A percentile compares a stretch with the other conserved stretches of the same genome.
Evolutionary conservation across 1,140 invertebrate genomes (phyloP).

Genomic region (Xylocopa sonorina): DNA sequence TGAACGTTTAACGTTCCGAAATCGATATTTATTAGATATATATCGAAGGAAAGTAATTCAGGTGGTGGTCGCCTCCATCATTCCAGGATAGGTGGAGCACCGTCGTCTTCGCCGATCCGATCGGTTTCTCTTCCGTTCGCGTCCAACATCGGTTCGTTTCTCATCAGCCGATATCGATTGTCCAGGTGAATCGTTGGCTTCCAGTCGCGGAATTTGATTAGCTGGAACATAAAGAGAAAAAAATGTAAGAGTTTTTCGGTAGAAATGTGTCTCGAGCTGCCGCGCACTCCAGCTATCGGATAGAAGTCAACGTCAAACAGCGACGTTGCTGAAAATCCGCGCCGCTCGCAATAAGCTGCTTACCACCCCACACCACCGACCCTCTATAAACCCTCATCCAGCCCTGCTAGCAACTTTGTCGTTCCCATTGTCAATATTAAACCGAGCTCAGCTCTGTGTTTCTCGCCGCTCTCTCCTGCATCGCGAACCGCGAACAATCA

Average conservation of each 20-base stretch:
- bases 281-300: constrained; percentile 26
- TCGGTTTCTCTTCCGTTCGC: constrained; percentile 68
- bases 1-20: too few relatives aligned
- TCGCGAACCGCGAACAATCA: not conserved
- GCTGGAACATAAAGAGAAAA: constrained; percentile 58
- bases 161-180: constrained; percentile 78
- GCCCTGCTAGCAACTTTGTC: constrained; percentile 45
- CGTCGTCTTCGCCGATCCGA: constrained; percentile 63
- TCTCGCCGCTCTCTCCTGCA: not conserved
- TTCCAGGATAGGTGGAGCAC: not conserved
- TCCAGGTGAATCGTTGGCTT: constrained; percentile 76
- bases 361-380: constrained; percentile 31
- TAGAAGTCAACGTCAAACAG: constrained; percentile 52
- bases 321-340: constrained; percentile 62
- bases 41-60: too few relatives aligned
- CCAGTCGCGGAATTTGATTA: constrained; percentile 30
- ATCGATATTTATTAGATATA: too few relatives aligned
- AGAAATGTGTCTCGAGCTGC: not conserved
- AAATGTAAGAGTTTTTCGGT: not conserved
- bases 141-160: constrained; percentile 76
- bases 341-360: constrained; percentile 65
- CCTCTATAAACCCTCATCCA: constrained; percentile 26
- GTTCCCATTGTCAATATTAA: constrained; percentile 63
- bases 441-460: constrained; percentile 34
- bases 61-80: not conserved